Base-by-base conservation (phyloP, 2,797 vertebrate species). In the Micromesistius poutassou region DNA sequence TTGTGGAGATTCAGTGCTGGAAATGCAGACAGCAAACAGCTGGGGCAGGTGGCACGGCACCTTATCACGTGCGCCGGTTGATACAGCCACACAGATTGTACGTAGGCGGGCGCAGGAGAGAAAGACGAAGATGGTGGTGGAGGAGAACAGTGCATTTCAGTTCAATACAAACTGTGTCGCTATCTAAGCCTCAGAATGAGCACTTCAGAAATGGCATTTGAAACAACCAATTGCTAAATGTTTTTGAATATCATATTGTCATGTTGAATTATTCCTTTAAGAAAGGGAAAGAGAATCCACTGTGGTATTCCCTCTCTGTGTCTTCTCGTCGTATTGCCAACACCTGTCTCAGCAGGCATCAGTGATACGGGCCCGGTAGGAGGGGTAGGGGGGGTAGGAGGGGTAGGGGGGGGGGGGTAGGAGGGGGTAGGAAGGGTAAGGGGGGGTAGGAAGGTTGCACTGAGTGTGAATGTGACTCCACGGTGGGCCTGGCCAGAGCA, bases 401-500 rank as follows among this genome's bases (percentile, higher is more conserved):
- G 30, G 28, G 33, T 35, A 74, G 79, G 81, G 76, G 79, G 75
- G 82, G 80, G n/a, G n/a, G n/a, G n/a, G n/a, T 76, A 81, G n/a
- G n/a, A n/a, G n/a, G n/a, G n/a, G 55, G 4, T n/a, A n/a, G 55
- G 28, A 4, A 13, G 30, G 28, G 33, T 35, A 74, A n/a, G 79
- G 81, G 76, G 79, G 75, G 82, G 80, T 76, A 81, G n/a, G 83
- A 88, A 88, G 86, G 84, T 74, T 72, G 80, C 81, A 86, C 74
- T 87, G 77, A 88, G 84, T 81, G 85, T 87, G 89, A 85, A 91
- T 86, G 91, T 90, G 85, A 90, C 85, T 84, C 75, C 42, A 84
- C 90, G 91, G 92, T 89, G 89, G 85, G 87, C 88, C 82, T 92
- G 94, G 94, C 93, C 12, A 22, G 19, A 68, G 25, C 10, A 9